These are phyloP conservation scores for Pantherophis alleghaniensis DNA, from an alignment of 2,797 vertebrate genomes.

Conservation along the genomic window DNA sequence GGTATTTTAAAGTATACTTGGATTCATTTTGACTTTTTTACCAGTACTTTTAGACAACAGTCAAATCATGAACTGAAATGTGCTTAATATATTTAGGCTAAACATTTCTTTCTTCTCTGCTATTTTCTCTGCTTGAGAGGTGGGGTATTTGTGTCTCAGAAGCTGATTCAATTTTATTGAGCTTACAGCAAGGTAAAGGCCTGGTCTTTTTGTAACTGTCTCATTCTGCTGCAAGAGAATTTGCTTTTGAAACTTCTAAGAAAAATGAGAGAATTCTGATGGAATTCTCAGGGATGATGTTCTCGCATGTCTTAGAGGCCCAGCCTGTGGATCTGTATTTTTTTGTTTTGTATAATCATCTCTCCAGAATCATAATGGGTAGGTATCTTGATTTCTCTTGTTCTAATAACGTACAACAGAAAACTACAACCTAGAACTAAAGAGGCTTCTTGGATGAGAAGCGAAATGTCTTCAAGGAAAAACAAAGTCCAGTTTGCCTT, in stretches of 20 bases:
- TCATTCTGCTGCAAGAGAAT: neutral
- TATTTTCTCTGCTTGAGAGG: neutral
- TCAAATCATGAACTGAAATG: constrained; percentile 22
- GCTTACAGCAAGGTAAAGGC: neutral
- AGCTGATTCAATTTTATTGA: neutral
- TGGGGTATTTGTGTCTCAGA: neutral
- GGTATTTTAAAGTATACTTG: constrained; percentile 18
- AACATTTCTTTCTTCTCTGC: neutral
- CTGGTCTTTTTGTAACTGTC: neutral
- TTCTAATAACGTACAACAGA: neutral
- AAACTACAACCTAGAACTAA: neutral
- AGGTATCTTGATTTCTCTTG: neutral
- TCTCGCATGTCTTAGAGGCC: neutral
- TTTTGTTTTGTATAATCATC: neutral
- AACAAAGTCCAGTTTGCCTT: neutral
- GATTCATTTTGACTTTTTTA: constrained; percentile 19
- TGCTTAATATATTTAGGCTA: constrained; percentile 36
- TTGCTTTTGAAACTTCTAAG: neutral
- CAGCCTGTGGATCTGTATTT: neutral
- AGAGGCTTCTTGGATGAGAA: neutral
- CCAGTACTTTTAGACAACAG: constrained; percentile 30
- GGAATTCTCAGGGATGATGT: neutral
- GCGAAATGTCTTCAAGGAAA: neutral
- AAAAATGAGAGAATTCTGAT: neutral
- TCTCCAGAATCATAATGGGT: neutral